A percentile compares a stretch with the other conserved stretches of the same genome.
Conservation (phyloP, 2,888 invertebrate genomes). For the Rotaria sp. region DNA sequence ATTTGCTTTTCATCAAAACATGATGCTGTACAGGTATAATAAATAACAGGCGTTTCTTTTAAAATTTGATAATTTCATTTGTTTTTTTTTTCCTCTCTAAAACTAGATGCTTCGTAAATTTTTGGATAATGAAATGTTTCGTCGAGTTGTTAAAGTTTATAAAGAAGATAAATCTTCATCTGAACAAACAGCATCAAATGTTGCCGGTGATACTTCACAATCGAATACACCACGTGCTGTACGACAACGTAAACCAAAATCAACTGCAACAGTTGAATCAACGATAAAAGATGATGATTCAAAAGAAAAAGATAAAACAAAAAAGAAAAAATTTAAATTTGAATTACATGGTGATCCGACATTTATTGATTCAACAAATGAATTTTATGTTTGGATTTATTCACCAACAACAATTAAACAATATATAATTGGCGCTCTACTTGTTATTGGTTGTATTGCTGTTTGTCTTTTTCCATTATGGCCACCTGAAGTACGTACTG, state of each 20-base stretch:
- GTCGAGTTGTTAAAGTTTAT: slow-evolving; percentile 39
- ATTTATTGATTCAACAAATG: slow-evolving; percentile 76
- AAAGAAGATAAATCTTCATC: slow-evolving; percentile 27
- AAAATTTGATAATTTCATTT: background rate
- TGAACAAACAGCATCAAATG: background rate
- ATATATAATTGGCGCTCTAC: slow-evolving; percentile 76
- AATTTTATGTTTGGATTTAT: slow-evolving; percentile 87
- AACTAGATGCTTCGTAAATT: slow-evolving; percentile 36
- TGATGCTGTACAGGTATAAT: background rate
- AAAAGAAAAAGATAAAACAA: slow-evolving; percentile 58
- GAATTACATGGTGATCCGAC: slow-evolving; percentile 92
- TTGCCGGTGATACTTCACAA: slow-evolving; percentile 6
- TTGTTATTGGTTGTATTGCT: slow-evolving; percentile 81
- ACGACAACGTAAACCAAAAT: slow-evolving; percentile 57
- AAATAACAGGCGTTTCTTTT: too few relatives aligned
- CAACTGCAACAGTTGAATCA: slow-evolving; percentile 56
- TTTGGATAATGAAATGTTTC: slow-evolving; percentile 34
- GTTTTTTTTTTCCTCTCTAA: too few relatives aligned
- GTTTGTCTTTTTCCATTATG: slow-evolving; percentile 97
- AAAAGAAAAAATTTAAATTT: slow-evolving; percentile 73
- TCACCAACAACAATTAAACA: slow-evolving; percentile 74
- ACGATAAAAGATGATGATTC: slow-evolving; percentile 43
- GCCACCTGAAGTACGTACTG: slow-evolving; percentile 72
- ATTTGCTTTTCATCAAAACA: slow-evolving; percentile 16
- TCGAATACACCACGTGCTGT: slow-evolving; percentile 43